Conservation (phyloP, 2,888 invertebrate species). For the Caenorhabditis plicata region DNA sequence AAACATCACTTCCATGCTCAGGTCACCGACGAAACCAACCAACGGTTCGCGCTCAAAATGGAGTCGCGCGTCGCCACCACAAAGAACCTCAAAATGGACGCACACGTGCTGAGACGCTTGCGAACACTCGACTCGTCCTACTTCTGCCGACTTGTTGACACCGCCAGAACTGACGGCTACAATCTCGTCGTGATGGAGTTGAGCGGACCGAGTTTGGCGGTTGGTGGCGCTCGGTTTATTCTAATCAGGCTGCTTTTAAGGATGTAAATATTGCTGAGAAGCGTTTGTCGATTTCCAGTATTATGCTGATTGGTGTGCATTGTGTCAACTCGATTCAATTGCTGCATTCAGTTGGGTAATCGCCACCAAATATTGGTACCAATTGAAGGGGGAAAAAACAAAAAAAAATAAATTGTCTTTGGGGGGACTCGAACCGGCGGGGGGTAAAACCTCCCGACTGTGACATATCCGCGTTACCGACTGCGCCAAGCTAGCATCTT, state of each 20-base stretch:
- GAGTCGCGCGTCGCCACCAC: slow-evolving; percentile 7
- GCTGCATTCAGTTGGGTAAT: slow-evolving; percentile 29
- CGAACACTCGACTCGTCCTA: slow-evolving; percentile 10
- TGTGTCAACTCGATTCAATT: slow-evolving; percentile 51
- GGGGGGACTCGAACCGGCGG: no score
- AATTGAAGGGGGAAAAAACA: no score
- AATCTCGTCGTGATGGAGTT: slow-evolving; percentile 54
- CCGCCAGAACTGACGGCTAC: slow-evolving; percentile 25
- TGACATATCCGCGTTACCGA: no score
- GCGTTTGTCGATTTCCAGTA: slow-evolving; percentile 35
- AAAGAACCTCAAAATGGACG: slow-evolving; percentile 26
- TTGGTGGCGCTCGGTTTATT: no score
- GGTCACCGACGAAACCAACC: slow-evolving; percentile 19
- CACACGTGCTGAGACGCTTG: slow-evolving; percentile 14
- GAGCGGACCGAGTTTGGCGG: slow-evolving; percentile 36
- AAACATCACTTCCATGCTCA: no score
- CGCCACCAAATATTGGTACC: no score
- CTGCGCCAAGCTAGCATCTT: no score
- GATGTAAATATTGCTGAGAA: slow-evolving; percentile 2
- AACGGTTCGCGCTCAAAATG: slow-evolving; percentile 22
- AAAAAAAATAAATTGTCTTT: no score
- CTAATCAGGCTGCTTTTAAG: not conserved
- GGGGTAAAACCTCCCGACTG: no score
- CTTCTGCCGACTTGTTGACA: slow-evolving; percentile 17
- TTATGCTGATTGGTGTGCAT: slow-evolving; percentile 41